Conservation (phyloP, 2,797 vertebrate genomes). For the Urophycis tenuis region DNA sequence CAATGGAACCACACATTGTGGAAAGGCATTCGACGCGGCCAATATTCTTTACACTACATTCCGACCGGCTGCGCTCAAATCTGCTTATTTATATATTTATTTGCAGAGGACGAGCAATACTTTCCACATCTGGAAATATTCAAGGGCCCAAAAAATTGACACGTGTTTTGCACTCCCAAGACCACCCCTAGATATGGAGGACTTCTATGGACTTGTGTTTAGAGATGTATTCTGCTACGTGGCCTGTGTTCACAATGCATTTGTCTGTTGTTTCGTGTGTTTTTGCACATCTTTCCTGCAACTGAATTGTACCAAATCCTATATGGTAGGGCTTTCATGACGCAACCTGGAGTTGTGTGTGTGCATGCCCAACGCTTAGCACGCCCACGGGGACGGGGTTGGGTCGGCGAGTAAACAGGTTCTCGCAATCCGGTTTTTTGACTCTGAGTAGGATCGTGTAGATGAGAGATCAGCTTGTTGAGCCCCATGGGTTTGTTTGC, state of each 20-base stretch:
- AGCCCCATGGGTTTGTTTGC: not conserved
- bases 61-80: not conserved
- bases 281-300: not conserved
- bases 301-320: not conserved
- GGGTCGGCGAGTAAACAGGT: not conserved
- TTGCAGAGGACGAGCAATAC: conserved; percentile 7
- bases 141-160: conserved; percentile 40
- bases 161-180: conserved; percentile 43
- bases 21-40: not conserved
- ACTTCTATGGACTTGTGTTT: not conserved
- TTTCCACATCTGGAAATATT: conserved; percentile 68
- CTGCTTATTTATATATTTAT: not conserved
- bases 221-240: not conserved
- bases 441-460: not conserved
- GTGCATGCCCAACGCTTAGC: not conserved
- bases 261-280: not conserved
- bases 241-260: not conserved
- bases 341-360: not conserved
- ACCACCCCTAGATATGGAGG: conserved; percentile 13
- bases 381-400: not conserved
- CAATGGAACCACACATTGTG: conserved; percentile 6
- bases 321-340: not conserved
- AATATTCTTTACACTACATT: not conserved
- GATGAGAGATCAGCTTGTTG: not conserved
- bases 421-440: conserved; percentile 5